Conservation (phyloP, 2,888 invertebrate genomes). For the Megaustenia siamemsis region DNA sequence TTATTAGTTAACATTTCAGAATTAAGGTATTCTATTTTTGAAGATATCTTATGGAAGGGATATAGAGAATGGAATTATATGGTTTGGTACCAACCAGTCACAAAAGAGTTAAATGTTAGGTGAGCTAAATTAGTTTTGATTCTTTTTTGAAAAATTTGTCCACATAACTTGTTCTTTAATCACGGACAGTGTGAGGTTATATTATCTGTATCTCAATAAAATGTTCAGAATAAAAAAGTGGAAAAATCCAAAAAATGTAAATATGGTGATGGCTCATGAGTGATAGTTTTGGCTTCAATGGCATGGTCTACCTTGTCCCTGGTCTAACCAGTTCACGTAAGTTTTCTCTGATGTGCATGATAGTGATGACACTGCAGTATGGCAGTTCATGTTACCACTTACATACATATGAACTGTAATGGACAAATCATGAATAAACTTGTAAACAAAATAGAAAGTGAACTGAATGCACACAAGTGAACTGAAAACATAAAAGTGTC, state of each 20-base stretch:
- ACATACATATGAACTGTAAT: no score
- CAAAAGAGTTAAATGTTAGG: no score
- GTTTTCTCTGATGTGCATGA: background rate
- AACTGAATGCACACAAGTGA: no score
- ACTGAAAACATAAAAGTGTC: no score
- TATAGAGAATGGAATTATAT: no score
- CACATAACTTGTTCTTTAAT: background rate
- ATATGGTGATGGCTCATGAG: background rate
- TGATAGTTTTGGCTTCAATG: background rate
- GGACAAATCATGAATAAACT: no score
- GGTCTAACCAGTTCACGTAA: background rate
- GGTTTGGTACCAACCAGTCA: no score
- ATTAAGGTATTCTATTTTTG: no score
- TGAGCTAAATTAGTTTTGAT: conserved; percentile 3
- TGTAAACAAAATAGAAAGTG: no score
- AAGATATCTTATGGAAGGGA: no score
- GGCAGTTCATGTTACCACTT: no score
- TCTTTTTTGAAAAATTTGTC: background rate
- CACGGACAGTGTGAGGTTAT: background rate
- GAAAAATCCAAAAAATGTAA: background rate
- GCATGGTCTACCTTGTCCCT: background rate
- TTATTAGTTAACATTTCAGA: no score
- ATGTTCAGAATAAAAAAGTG: background rate
- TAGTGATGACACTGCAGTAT: background rate
- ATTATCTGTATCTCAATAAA: background rate